A percentile compares a stretch with the other conserved stretches of the same genome.
phyloP scores from a whole-genome alignment of 2,797 vertebrate species.

The Denticeps clupeoides region DNA sequence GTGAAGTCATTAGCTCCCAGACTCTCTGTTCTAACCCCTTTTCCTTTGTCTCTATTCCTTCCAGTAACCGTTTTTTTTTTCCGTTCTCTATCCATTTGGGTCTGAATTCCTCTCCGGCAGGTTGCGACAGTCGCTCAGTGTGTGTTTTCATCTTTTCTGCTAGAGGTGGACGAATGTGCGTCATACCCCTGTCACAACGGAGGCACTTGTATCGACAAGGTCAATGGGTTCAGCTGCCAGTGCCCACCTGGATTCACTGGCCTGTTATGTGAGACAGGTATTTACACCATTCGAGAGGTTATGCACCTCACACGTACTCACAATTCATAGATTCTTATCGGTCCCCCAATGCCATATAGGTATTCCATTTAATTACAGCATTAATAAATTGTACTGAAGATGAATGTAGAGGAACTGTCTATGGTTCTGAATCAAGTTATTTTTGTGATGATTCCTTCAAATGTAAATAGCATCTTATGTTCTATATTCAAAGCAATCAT shows the following conservation, averaged over 20 bases:
- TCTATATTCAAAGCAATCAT: too few species aligned
- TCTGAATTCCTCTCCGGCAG: background rate
- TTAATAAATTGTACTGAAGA: too few species aligned
- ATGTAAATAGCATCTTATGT: too few species aligned
- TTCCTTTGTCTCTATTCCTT: background rate
- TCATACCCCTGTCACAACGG: slow-evolving; percentile 81
- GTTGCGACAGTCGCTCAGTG: background rate
- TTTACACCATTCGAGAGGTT: too few species aligned
- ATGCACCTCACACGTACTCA: background rate
- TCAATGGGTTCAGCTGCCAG: slow-evolving; percentile 71
- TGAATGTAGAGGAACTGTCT: too few species aligned
- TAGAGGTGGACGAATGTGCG: slow-evolving; percentile 83
- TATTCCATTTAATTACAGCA: too few species aligned
- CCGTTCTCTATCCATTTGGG: background rate
- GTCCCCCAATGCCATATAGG: too few species aligned
- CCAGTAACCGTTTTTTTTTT: too few species aligned
- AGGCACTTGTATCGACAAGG: slow-evolving; percentile 68
- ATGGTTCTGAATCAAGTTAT: too few species aligned
- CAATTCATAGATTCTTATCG: background rate
- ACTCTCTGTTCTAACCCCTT: background rate
- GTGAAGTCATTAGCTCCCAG: slow-evolving; percentile 18
- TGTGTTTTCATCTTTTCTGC: background rate
- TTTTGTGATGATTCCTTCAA: too few species aligned
- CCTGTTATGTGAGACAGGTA: slow-evolving; percentile 61
- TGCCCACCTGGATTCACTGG: slow-evolving; percentile 76